Evolutionary conservation across 2,113 vertebrate species (phyloP), one percentile per base, ranked within the genome.

Genomic region (Peromyscus polionotus): DNA sequence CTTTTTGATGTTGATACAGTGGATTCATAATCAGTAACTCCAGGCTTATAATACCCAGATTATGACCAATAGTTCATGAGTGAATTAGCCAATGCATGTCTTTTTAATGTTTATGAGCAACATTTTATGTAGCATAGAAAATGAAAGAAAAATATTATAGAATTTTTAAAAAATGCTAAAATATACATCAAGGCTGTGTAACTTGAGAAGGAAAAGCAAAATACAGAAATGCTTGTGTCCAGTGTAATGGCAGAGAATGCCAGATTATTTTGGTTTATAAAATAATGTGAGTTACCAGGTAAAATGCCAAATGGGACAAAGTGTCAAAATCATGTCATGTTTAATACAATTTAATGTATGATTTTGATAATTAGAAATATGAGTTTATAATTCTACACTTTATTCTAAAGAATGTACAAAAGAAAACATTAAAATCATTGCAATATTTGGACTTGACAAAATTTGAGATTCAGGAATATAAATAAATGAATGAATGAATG

Each of bases 31-130:
- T 12, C 24, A 80, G 42, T 54, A 19, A 33, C 63, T 67, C 19
- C 1, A n/a, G 3, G 7, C 4, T 77, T 45, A 11, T 19, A 3
- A 2, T 57, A 36, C 5, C 13, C 31, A 3, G 16, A 77, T 5
- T 68, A 22, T 42, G 3, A 48, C 13, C 19, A 67, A 31, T 1
- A 95, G 22, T 48, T 17, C 61, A 7, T n/a, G 31, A 86, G 13
- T 81, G 12, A 63, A 22, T 45, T 79, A 63, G 89, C 33, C 33
- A 28, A 42, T 81, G 6, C n/a, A 14, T 81, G 6, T 39, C 80
- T 54, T 9, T 91, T 2, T 45, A 57, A 51, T 45, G 3, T 26
- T 36, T 45, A 20, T 33, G 3, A 4, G 39, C 39, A 84, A 54
- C 7, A 42, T 57, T 79, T 59, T 72, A n/a, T 42, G 13, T 14